A percentile compares a stretch with the other conserved stretches of the same genome.
Evolutionary conservation across 1,140 invertebrate genomes (phyloP).

Genomic region (Drosophila eugracilis): DNA sequence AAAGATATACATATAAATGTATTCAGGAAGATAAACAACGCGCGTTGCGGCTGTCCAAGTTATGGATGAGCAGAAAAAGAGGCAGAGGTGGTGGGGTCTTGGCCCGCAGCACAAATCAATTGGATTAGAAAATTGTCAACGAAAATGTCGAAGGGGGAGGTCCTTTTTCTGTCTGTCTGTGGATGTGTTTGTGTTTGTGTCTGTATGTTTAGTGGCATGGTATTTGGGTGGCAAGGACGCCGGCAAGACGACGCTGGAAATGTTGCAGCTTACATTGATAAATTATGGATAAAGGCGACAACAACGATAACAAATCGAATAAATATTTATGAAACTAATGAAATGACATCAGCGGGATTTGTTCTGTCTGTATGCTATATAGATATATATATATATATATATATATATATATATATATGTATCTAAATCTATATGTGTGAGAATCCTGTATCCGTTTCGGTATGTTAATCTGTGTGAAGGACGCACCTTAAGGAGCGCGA

Average conservation of each 20-base stretch:
- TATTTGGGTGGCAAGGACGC: conserved; percentile 1
- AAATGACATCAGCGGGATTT: conserved; percentile 72
- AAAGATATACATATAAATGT: conserved; percentile 18
- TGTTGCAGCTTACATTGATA: conserved; percentile 78
- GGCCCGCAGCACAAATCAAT: conserved; percentile 80
- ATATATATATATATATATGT: neutral
- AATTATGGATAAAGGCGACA: conserved; percentile 75
- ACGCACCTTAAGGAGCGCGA: conserved; percentile 43
- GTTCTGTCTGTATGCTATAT: conserved; percentile 15
- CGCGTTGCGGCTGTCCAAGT: conserved; percentile 57
- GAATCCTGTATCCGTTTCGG: neutral
- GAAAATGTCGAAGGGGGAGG: conserved; percentile 32
- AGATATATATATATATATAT: neutral
- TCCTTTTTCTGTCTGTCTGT: neutral
- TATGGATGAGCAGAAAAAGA: conserved; percentile 31
- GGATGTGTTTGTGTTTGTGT: neutral
- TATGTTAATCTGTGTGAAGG: conserved; percentile 24
- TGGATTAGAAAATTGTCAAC: conserved; percentile 82
- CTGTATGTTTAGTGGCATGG: neutral
- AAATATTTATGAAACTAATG: conserved; percentile 83
- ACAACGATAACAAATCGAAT: conserved; percentile 71
- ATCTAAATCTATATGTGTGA: neutral
- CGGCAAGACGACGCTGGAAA: conserved; percentile 53
- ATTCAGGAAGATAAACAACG: conserved; percentile 72
- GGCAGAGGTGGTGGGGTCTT: conserved; percentile 9